A percentile compares a stretch with the other conserved stretches of the same genome.
Evolutionary conservation across 2,888 invertebrate genomes (phyloP).

Genomic region (Parthenolecanium corni): DNA sequence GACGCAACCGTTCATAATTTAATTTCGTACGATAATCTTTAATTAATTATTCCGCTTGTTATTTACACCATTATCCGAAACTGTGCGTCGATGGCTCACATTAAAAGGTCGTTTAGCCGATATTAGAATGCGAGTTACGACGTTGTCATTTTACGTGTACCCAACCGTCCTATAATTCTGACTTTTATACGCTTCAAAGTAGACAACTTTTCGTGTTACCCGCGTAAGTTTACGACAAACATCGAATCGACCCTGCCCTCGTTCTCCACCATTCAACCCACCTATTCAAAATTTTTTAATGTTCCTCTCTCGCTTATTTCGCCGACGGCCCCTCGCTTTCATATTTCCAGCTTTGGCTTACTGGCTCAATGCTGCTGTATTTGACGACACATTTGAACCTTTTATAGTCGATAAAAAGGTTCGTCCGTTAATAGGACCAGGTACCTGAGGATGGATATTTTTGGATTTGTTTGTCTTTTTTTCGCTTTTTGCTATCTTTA

Average conservation of each 20-base stretch:
- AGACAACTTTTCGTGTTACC: not conserved
- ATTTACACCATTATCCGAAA: slow-evolving; percentile 3
- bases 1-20: slow-evolving; percentile 7
- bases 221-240: too few relatives aligned
- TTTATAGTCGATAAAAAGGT: not conserved
- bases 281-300: not conserved
- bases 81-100: slow-evolving; percentile 13
- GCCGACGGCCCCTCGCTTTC: not conserved
- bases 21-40: slow-evolving; percentile 4
- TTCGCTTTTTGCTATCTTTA: not conserved
- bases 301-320: not conserved
- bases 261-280: too few relatives aligned
- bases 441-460: too few relatives aligned
- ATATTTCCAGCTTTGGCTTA: too few relatives aligned
- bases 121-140: slow-evolving; percentile 24
- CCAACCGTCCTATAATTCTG: not conserved
- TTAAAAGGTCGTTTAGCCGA: slow-evolving; percentile 16
- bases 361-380: not conserved
- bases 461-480: too few relatives aligned
- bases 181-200: slow-evolving; percentile 8
- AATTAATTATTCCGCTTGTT: slow-evolving; percentile 20
- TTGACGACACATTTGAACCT: slow-evolving; percentile 4
- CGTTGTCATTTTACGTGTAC: slow-evolving; percentile 15
- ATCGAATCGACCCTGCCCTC: too few relatives aligned
- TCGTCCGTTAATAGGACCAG: too few relatives aligned